Evolutionary conservation across 1,140 invertebrate species (phyloP).

Genomic region (Ganaspis sp.): DNA sequence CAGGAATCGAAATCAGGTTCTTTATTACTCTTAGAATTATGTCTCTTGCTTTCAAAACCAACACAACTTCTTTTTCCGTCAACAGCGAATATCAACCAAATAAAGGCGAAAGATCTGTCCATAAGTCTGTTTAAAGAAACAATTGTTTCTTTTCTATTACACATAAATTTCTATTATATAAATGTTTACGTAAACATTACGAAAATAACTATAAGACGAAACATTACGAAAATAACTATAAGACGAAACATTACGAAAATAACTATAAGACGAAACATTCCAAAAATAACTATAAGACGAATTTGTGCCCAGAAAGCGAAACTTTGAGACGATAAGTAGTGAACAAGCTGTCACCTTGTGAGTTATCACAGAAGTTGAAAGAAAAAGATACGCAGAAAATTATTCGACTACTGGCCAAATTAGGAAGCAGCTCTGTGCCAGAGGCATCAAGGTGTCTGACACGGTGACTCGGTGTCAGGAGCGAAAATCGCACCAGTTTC

Average conservation of each 20-base stretch:
- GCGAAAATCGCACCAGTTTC: constrained; percentile 31
- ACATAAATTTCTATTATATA: too few relatives aligned
- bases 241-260: too few relatives aligned
- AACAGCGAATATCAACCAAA: background rate
- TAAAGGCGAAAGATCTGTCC: too few relatives aligned
- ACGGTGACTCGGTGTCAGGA: constrained; percentile 22
- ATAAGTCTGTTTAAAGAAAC: too few relatives aligned
- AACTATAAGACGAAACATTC: too few relatives aligned
- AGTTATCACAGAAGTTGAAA: constrained; percentile 15
- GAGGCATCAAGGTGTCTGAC: background rate
- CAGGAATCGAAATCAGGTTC: constrained; percentile 25
- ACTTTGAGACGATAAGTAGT: background rate
- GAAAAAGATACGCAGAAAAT: constrained; percentile 24
- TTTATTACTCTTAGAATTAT: constrained; percentile 30
- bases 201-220: too few relatives aligned
- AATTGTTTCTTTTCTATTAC: too few relatives aligned
- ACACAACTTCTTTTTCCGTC: constrained; percentile 3
- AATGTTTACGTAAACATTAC: too few relatives aligned
- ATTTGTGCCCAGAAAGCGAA: too few relatives aligned
- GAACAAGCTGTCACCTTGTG: constrained; percentile 2
- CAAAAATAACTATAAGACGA: background rate
- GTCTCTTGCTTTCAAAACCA: constrained; percentile 12
- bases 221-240: too few relatives aligned
- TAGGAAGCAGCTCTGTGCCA: constrained; percentile 17
- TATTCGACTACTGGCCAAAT: constrained; percentile 13